Conservation (phyloP, 2,888 invertebrate genomes). For the Melinaea menophilus region DNA sequence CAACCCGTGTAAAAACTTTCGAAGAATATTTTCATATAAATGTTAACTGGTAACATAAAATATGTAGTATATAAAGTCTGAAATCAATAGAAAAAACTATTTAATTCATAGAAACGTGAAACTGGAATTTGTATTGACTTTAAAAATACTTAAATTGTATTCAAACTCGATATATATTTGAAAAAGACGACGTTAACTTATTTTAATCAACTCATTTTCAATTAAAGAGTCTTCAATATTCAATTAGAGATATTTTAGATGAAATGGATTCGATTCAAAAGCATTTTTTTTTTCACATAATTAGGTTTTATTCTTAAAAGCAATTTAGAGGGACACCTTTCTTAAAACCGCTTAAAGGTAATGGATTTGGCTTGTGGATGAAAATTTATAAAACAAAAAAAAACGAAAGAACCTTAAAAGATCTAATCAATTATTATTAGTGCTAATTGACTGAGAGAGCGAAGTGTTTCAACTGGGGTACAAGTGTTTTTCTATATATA, state of each 20-base stretch:
- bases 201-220: neutral
- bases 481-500: too few relatives aligned
- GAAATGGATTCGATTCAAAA: neutral
- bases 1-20: too few relatives aligned
- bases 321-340: neutral
- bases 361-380: neutral
- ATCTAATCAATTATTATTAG: too few relatives aligned
- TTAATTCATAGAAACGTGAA: too few relatives aligned
- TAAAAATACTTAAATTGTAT: neutral
- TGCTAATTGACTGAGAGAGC: too few relatives aligned
- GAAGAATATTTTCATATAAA: too few relatives aligned
- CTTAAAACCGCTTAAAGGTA: neutral
- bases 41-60: too few relatives aligned
- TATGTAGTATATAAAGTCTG: too few relatives aligned
- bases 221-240: slow-evolving; percentile 4
- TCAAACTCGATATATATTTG: neutral
- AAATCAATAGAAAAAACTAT: too few relatives aligned
- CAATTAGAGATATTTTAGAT: neutral
- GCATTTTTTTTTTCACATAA: neutral
- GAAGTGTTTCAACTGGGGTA: too few relatives aligned
- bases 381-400: too few relatives aligned
- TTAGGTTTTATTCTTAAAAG: neutral
- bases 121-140: neutral
- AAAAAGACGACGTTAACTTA: neutral
- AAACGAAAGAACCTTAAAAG: too few relatives aligned